Conservation (phyloP, 2,888 invertebrate species). For the Agriopis marginaria region DNA sequence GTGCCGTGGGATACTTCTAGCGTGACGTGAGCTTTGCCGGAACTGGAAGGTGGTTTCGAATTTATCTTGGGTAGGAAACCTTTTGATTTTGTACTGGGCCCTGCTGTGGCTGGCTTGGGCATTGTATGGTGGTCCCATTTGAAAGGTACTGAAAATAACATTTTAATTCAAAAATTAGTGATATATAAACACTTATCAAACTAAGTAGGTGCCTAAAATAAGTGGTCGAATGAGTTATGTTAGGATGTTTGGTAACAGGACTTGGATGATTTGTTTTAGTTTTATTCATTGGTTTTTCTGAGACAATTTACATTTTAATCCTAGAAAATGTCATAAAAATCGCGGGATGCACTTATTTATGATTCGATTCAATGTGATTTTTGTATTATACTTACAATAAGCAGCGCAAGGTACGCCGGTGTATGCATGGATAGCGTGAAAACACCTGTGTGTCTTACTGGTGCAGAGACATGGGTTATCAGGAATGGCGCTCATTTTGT, state of each 20-base stretch:
- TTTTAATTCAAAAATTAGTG: neutral
- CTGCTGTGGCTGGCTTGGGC: constrained; percentile 89
- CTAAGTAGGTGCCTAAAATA: no score
- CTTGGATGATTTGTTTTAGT: no score
- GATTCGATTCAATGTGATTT: no score
- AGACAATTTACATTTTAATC: no score
- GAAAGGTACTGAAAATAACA: constrained; percentile 88
- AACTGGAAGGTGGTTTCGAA: constrained; percentile 69
- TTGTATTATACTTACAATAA: constrained; percentile 90
- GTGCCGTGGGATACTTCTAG: constrained; percentile 94
- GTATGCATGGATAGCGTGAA: constrained; percentile 96
- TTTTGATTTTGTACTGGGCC: constrained; percentile 73
- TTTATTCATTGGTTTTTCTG: no score
- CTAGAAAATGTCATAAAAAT: no score
- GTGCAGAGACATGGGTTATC: constrained; percentile 94
- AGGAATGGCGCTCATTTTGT: constrained; percentile 87
- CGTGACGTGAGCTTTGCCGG: constrained; percentile 86
- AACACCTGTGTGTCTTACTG: constrained; percentile 95
- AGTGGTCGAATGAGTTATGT: no score
- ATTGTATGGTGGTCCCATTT: constrained; percentile 92
- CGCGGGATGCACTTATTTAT: no score
- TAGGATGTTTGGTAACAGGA: no score
- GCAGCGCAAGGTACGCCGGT: constrained; percentile 95
- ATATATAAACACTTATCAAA: no score
- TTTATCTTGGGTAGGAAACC: constrained; percentile 90